phyloP scores from a whole-genome alignment of 2,888 invertebrate genomes.

The Cosmia pyralina region DNA sequence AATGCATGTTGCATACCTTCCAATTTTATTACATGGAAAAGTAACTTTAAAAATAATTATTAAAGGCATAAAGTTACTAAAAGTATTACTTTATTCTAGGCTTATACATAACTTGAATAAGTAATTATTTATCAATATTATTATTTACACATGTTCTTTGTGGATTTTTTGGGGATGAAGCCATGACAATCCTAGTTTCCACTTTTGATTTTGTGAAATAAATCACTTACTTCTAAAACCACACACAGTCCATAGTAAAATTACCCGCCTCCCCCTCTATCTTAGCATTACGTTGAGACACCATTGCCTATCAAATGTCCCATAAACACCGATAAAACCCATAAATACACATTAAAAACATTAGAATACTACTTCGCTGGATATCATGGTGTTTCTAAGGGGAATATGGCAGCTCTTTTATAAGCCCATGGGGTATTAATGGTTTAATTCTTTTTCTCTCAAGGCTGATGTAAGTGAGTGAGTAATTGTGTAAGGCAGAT shows the following conservation, averaged over 20 bases:
- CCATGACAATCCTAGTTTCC: too few species aligned
- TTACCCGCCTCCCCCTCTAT: constrained; percentile 36
- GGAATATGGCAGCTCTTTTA: constrained; percentile 57
- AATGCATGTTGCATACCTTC: too few species aligned
- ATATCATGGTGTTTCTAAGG: constrained; percentile 36
- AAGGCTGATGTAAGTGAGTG: constrained; percentile 11
- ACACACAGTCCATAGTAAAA: constrained; percentile 32
- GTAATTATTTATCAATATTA: too few species aligned
- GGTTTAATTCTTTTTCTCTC: constrained; percentile 20
- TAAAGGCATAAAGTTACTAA: too few species aligned
- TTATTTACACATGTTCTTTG: too few species aligned
- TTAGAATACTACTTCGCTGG: constrained; percentile 69
- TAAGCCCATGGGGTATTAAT: constrained; percentile 41
- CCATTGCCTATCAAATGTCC: constrained; percentile 74
- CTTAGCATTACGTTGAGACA: constrained; percentile 51
- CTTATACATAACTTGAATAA: too few species aligned
- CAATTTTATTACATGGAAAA: too few species aligned
- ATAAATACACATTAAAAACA: constrained; percentile 80
- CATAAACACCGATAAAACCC: constrained; percentile 78
- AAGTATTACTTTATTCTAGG: too few species aligned
- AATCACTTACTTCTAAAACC: constrained; percentile 10
- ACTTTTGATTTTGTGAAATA: not conserved
- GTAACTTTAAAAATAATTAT: too few species aligned
- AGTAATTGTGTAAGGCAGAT: not conserved
- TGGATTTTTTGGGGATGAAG: too few species aligned